Conservation (phyloP, 2,113 vertebrate species). For the Corydoras sp. region DNA sequence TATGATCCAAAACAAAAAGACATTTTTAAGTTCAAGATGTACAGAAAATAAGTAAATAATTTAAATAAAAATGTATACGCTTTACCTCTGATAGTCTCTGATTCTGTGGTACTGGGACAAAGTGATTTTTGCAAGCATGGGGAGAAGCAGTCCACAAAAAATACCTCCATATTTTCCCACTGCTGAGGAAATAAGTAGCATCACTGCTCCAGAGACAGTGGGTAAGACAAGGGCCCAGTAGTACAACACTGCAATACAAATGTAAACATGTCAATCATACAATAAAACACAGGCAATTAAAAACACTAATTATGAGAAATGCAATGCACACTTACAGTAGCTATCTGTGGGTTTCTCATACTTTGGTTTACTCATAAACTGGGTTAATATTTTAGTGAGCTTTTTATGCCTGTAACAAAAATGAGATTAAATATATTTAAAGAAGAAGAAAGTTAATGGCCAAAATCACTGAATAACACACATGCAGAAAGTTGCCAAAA, state of each 20-base stretch:
- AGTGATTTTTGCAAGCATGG: slow-evolving; percentile 65
- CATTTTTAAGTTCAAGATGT: background rate
- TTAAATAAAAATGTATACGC: background rate
- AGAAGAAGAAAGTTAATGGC: too few relatives aligned
- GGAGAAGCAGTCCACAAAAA: slow-evolving; percentile 61
- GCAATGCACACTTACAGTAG: slow-evolving; percentile 48
- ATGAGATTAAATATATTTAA: too few relatives aligned
- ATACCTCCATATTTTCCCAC: slow-evolving; percentile 64
- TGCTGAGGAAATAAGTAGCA: slow-evolving; percentile 61
- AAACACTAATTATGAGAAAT: too few relatives aligned
- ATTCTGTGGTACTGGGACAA: slow-evolving; percentile 71
- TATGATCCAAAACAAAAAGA: slow-evolving; percentile 37
- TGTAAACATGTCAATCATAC: background rate
- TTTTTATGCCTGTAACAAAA: slow-evolving; percentile 64
- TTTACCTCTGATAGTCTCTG: slow-evolving; percentile 67
- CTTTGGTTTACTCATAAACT: slow-evolving; percentile 56
- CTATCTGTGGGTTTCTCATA: slow-evolving; percentile 62
- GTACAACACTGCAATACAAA: slow-evolving; percentile 58
- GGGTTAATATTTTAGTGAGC: slow-evolving; percentile 63
- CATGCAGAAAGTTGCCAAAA: too few relatives aligned
- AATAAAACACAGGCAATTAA: background rate
- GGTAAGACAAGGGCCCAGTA: slow-evolving; percentile 68
- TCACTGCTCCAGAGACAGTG: slow-evolving; percentile 55
- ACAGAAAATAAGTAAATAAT: background rate
- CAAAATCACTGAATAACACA: too few relatives aligned